phyloP scores from a whole-genome alignment of 1,140 invertebrate genomes.

The Nasonia vitripennis region DNA sequence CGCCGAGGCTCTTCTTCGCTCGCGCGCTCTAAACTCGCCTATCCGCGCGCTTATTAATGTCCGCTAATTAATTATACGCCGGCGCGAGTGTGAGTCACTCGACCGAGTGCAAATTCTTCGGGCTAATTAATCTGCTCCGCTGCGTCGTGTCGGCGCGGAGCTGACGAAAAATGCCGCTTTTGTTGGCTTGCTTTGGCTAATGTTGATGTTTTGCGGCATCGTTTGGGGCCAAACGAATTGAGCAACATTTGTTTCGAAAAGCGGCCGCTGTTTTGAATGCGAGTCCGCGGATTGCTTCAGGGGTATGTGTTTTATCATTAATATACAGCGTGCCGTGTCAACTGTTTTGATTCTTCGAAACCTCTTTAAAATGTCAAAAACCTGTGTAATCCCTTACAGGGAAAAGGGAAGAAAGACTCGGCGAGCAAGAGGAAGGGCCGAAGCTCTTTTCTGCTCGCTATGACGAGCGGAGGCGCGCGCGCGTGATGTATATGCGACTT shows the following conservation, averaged over 20 bases:
- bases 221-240: neutral
- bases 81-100: slow-evolving; percentile 11
- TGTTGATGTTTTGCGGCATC: slow-evolving; percentile 12
- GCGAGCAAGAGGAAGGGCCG: neutral
- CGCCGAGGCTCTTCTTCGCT: slow-evolving; percentile 6
- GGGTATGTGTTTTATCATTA: neutral
- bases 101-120: neutral
- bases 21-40: slow-evolving; percentile 16
- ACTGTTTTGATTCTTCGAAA: too few species aligned
- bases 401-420: neutral
- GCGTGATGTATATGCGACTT: slow-evolving; percentile 65
- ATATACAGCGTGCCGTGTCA: neutral
- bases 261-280: too few species aligned
- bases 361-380: too few species aligned
- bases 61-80: slow-evolving; percentile 30
- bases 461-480: neutral
- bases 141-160: neutral
- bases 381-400: too few species aligned
- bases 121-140: slow-evolving; percentile 24
- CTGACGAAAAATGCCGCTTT: slow-evolving; percentile 12
- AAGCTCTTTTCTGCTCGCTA: neutral
- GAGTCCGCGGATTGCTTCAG: too few species aligned
- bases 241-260: neutral
- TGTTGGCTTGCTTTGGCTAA: neutral
- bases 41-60: slow-evolving; percentile 18